phyloP scores from a whole-genome alignment of 2,113 vertebrate species.

The Zapornia atra region DNA sequence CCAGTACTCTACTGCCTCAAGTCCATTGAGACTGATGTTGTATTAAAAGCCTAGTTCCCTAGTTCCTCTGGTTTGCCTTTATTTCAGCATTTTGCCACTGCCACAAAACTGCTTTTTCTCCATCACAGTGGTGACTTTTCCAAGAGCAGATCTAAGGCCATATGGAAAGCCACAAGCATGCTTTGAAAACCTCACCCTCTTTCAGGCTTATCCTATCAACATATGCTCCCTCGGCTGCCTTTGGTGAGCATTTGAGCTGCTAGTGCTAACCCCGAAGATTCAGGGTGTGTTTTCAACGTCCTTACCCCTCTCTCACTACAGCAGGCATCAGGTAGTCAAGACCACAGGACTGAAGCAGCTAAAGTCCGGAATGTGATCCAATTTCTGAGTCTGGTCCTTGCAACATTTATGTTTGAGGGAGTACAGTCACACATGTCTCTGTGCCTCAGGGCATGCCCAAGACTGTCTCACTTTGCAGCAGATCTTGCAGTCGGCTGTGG shows the following conservation, averaged over 20 bases:
- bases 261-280: neutral
- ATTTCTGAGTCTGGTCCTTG: neutral
- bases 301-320: neutral
- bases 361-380: neutral
- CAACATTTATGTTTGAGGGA: neutral
- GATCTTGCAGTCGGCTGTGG: neutral
- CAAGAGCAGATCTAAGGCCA: neutral
- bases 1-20: neutral
- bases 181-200: neutral
- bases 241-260: neutral
- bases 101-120: neutral
- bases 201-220: neutral
- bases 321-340: neutral
- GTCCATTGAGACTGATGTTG: neutral
- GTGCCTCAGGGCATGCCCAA: neutral
- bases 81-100: neutral
- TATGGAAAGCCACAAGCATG: neutral
- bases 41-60: neutral
- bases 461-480: neutral
- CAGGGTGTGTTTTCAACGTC: neutral
- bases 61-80: neutral
- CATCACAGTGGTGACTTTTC: neutral
- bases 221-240: fast-evolving
- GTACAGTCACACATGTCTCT: neutral
- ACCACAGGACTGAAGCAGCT: neutral